Evolutionary conservation across 2,888 invertebrate genomes (phyloP).

Genomic region (Phaedon cochleariae): DNA sequence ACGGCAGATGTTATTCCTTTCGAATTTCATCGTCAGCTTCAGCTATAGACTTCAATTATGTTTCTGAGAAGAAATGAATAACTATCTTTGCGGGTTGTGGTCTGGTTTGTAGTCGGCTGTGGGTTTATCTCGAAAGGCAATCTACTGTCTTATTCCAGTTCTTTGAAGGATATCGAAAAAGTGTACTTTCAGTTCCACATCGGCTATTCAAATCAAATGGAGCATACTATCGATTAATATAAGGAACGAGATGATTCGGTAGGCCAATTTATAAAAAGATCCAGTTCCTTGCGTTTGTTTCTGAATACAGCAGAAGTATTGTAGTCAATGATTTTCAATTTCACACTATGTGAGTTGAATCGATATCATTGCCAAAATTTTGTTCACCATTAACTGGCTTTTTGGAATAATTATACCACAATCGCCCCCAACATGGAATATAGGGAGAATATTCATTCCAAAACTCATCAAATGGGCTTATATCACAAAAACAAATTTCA

Average conservation of each 20-base stretch:
- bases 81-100: slow-evolving; percentile 13
- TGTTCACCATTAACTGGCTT: too few relatives aligned
- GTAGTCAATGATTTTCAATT: too few relatives aligned
- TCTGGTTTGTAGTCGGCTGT: slow-evolving; percentile 1
- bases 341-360: too few relatives aligned
- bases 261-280: background rate
- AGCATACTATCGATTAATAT: slow-evolving; percentile 8
- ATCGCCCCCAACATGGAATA: too few relatives aligned
- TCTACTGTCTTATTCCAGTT: slow-evolving; percentile 13
- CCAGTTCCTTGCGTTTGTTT: background rate
- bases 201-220: slow-evolving; percentile 8
- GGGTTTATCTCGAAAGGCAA: slow-evolving; percentile 8
- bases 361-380: too few relatives aligned
- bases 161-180: background rate
- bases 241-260: slow-evolving; percentile 4
- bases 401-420: too few relatives aligned
- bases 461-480: too few relatives aligned
- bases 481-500: too few relatives aligned
- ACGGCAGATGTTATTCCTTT: slow-evolving; percentile 14
- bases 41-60: slow-evolving; percentile 5
- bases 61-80: slow-evolving; percentile 6
- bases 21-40: background rate
- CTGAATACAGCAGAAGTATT: too few relatives aligned
- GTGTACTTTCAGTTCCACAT: background rate
- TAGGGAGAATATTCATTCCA: too few relatives aligned